phyloP scores from a whole-genome alignment of 2,797 vertebrate species.

The Sebastes baramenuke region DNA sequence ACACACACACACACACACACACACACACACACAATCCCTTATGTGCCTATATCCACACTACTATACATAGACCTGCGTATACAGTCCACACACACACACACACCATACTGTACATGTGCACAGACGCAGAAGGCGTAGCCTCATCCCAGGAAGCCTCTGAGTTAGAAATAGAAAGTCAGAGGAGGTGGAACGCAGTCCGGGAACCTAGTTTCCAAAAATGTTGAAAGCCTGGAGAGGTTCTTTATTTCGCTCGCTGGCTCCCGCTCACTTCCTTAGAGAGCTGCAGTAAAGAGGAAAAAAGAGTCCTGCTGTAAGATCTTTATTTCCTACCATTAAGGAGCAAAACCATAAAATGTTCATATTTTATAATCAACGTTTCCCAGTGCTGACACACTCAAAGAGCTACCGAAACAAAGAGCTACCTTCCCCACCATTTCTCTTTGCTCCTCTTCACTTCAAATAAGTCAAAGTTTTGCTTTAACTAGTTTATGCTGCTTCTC shows the following conservation, averaged over 20 bases:
- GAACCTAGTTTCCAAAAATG: constrained; percentile 37
- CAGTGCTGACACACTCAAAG: not conserved
- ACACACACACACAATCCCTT: not conserved
- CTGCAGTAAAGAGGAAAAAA: not conserved
- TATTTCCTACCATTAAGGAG: constrained; percentile 17
- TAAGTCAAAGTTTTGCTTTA: not conserved
- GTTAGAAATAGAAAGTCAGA: constrained; percentile 35
- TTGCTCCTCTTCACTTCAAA: not conserved
- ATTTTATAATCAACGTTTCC: constrained; percentile 20
- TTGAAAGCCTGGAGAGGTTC: constrained; percentile 37
- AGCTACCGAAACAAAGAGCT: not conserved
- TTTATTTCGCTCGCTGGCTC: constrained; percentile 24
- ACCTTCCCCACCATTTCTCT: not conserved
- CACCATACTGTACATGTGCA: not conserved
- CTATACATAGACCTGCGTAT: not conserved
- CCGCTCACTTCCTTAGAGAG: not conserved
- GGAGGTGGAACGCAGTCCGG: constrained; percentile 11
- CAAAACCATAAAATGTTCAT: constrained; percentile 15
- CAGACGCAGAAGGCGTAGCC: not conserved
- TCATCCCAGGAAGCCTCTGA: not conserved
- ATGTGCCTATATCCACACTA: not conserved
- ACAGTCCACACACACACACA: not conserved
- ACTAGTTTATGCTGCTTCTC: not conserved
- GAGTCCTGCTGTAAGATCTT: constrained; percentile 15
- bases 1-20: not conserved